Evolutionary conservation across 2,797 vertebrate genomes (phyloP), one percentile per base, ranked within the genome.

Genomic region (Gymnopithys bicolor): DNA sequence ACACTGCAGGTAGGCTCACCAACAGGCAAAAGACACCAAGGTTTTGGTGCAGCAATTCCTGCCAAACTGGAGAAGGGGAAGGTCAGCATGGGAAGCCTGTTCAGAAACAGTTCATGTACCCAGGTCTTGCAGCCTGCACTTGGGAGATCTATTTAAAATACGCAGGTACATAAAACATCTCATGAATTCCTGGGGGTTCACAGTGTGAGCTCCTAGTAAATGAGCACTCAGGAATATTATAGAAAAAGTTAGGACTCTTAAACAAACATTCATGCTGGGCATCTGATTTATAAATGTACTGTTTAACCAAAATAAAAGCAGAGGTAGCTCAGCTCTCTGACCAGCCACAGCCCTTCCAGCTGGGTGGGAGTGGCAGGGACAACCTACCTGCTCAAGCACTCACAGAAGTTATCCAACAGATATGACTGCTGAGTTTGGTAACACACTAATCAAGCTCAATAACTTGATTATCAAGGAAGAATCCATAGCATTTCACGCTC

Each of bases 201-300:
- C 78, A 79, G 84, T 67, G 74, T 89, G 88, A 90, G 55, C 84
- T 76, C 63, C 70, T 84, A 93, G 60, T 67, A 87, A 95, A 30
- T 13, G 67, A 87, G 56, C 88, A 94, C 84, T 94, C 68, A 89
- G 60, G 41, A 90, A 23, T 46, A 67, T 56, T 73, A 70, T 7
- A 24, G 52, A 5, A 77, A 82, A 82, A 77, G 52, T 89, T 82
- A 58, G 52, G n/a, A 71, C 39, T 88, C 78, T 88, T 39, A 87
- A 84, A 69, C 11, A 85, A 83, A 67, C 62, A 37, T 39, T 89
- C 86, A 41, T n/a, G 60, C 78, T 84, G 90, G 56, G 80, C 49
- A 87, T 45, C 33, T 76, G 55, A 82, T 92, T 84, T 66, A 56
- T 74, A 56, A 76, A 76, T 45, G 28, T 28, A 39, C 45, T 18